Evolutionary conservation across 2,797 vertebrate genomes (phyloP).

Genomic region (Peromyscus attwateri): DNA sequence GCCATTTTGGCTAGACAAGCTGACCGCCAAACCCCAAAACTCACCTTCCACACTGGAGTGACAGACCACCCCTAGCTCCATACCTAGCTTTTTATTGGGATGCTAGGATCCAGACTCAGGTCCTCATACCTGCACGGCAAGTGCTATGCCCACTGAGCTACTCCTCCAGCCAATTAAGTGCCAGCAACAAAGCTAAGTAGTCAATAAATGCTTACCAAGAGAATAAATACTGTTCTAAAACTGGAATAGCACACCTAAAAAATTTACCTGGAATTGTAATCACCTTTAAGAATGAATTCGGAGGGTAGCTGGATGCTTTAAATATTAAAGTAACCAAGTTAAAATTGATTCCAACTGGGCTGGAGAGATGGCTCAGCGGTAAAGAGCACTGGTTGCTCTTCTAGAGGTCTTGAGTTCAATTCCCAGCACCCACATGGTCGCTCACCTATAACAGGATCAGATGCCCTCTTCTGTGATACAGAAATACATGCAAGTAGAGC

Average conservation of each 20-base stretch:
- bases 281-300: constrained; percentile 12
- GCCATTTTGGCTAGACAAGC: background rate
- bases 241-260: background rate
- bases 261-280: constrained; percentile 37
- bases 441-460: too few species aligned
- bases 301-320: background rate
- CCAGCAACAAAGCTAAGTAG: constrained; percentile 45
- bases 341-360: background rate
- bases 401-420: too few species aligned
- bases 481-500: too few species aligned
- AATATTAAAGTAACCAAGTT: constrained; percentile 34
- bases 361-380: too few species aligned
- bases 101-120: background rate
- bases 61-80: background rate
- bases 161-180: background rate
- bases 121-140: background rate
- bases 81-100: background rate
- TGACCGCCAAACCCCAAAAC: background rate
- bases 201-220: constrained; percentile 23
- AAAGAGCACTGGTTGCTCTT: too few species aligned
- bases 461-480: too few species aligned
- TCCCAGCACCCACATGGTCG: too few species aligned
- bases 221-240: constrained; percentile 52
- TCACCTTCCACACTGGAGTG: background rate
- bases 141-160: background rate